phyloP scores from a whole-genome alignment of 2,113 vertebrate species.

The Zonotrichia leucophrys region DNA sequence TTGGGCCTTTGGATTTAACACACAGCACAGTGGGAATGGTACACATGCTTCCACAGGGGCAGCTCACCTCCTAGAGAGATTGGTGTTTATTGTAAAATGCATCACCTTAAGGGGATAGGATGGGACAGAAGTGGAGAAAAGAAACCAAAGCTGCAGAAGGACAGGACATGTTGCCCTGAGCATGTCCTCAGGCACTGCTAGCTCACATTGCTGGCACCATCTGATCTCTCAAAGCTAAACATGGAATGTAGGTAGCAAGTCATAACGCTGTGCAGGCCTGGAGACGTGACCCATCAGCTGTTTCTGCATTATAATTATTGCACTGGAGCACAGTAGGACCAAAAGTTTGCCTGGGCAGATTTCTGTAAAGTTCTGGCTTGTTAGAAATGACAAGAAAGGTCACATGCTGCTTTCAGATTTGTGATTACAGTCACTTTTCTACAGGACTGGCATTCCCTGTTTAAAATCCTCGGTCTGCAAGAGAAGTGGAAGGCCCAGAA shows the following conservation, averaged over 20 bases:
- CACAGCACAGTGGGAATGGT: not conserved
- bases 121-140: not conserved
- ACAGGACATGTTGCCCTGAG: not conserved
- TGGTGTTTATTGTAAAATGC: not conserved
- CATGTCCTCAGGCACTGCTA: constrained; percentile 27
- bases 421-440: not conserved
- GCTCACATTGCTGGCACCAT: constrained; percentile 61
- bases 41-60: not conserved
- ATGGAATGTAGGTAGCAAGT: constrained; percentile 68
- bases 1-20: not conserved
- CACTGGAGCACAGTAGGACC: constrained; percentile 35
- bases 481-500: not conserved
- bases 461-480: not conserved
- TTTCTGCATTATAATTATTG: constrained; percentile 55
- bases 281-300: constrained; percentile 55
- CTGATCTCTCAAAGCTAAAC: constrained; percentile 55
- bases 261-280: constrained; percentile 1
- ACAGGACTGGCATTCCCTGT: not conserved
- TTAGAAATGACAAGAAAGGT: constrained; percentile 1
- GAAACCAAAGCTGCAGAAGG: constrained; percentile 12
- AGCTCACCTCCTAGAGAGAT: not conserved
- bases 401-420: not conserved
- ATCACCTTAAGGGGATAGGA: not conserved
- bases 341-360: not conserved
- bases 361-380: not conserved